Conservation (phyloP, 1,140 invertebrate species). For the Formica exsecta region DNA sequence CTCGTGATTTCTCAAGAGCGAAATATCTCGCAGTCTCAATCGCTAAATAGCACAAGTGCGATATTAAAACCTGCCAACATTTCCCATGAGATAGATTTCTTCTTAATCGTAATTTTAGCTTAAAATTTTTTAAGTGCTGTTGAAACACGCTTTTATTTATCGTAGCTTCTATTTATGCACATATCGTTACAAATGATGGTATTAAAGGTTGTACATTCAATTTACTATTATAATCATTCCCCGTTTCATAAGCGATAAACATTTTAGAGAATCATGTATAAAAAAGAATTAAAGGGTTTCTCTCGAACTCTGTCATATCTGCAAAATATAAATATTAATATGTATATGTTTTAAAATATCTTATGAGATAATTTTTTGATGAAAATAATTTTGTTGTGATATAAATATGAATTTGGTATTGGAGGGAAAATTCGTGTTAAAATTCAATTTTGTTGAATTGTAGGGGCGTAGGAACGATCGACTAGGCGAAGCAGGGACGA, state of each 20-base stretch:
- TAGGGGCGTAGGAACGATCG: conserved; percentile 54
- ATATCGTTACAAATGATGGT: too few species aligned
- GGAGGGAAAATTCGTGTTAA: conserved; percentile 44
- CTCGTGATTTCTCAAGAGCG: neutral
- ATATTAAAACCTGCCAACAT: conserved; percentile 12
- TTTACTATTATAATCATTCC: neutral
- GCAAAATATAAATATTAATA: neutral
- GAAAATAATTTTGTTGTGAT: neutral
- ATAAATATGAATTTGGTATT: neutral
- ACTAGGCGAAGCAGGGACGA: conserved; percentile 45
- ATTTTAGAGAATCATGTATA: neutral
- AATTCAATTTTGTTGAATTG: conserved; percentile 66
- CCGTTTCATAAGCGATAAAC: neutral
- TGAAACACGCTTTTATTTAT: too few species aligned
- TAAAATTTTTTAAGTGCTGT: too few species aligned
- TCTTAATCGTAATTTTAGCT: too few species aligned
- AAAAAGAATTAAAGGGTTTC: neutral
- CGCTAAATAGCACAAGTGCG: neutral
- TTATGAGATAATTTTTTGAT: neutral
- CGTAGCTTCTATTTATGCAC: too few species aligned
- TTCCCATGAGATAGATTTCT: neutral
- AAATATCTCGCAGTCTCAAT: conserved; percentile 26
- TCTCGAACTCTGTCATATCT: neutral
- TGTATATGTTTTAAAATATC: neutral
- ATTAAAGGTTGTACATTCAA: neutral